These are phyloP conservation scores for Etia nguti DNA, from an alignment of 2,113 vertebrate species.

Conservation along the genomic window DNA sequence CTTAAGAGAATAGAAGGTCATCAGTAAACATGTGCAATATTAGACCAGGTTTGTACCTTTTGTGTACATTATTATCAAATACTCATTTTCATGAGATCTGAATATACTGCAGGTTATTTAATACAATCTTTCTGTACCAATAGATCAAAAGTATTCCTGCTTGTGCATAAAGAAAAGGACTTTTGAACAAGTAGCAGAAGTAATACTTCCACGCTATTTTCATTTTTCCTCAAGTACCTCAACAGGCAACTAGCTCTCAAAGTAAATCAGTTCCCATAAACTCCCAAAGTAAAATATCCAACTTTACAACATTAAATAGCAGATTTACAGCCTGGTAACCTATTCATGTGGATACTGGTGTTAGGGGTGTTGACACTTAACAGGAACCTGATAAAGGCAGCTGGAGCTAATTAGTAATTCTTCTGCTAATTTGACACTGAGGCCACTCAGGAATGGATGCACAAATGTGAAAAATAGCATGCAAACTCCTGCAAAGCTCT, in stretches of 20 bases:
- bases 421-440: not conserved
- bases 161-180: not conserved
- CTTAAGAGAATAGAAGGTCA: not conserved
- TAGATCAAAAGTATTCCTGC: not conserved
- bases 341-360: fast-evolving
- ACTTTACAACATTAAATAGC: not conserved
- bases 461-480: not conserved
- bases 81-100: not conserved
- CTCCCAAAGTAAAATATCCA: not conserved
- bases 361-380: not conserved
- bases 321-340: not conserved
- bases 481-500: not conserved
- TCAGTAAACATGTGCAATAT: not conserved
- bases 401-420: not conserved
- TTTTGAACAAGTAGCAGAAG: not conserved
- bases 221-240: not conserved
- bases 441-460: not conserved
- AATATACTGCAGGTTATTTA: not conserved
- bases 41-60: not conserved
- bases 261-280: not conserved
- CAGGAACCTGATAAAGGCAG: not conserved
- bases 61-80: not conserved
- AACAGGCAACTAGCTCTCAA: not conserved
- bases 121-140: not conserved
- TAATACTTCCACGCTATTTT: no score